Evolutionary conservation across 2,888 invertebrate genomes (phyloP).

Genomic region (Dioctria linearis): DNA sequence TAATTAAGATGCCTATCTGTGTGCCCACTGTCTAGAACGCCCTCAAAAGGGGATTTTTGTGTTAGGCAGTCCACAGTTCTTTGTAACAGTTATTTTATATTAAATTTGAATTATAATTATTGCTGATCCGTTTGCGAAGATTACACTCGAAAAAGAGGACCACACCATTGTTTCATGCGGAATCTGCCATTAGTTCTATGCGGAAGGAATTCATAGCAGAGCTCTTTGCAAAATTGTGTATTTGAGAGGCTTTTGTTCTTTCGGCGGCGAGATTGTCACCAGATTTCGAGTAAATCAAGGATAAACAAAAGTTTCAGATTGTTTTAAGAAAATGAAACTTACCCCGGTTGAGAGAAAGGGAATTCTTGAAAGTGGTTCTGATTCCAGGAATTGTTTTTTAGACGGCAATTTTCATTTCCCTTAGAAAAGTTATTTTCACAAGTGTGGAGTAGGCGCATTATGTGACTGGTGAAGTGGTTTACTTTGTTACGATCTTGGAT

Average conservation of each 20-base stretch:
- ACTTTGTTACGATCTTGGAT: too few relatives aligned
- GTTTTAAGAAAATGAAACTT: too few relatives aligned
- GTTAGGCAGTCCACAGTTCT: background rate
- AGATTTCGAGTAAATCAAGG: background rate
- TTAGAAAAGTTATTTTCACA: too few relatives aligned
- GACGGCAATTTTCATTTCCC: too few relatives aligned
- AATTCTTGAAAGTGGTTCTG: too few relatives aligned
- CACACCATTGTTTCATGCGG: background rate
- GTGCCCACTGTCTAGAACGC: background rate
- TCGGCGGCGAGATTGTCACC: background rate
- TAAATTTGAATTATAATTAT: constrained; percentile 41
- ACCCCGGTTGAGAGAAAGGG: too few relatives aligned
- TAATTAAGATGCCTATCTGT: constrained; percentile 37
- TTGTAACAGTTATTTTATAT: background rate
- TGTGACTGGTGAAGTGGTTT: too few relatives aligned
- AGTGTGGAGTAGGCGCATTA: too few relatives aligned
- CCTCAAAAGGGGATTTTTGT: constrained; percentile 4
- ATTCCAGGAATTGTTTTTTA: too few relatives aligned
- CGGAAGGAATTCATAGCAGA: background rate
- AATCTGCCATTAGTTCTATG: background rate
- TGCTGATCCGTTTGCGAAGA: constrained; percentile 12
- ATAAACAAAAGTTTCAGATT: background rate
- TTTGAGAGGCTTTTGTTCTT: background rate
- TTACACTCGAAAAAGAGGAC: background rate
- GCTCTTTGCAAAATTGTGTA: background rate